Base-by-base conservation (phyloP, 2,888 invertebrate genomes). In the Drosophila pseudotalamancana region DNA sequence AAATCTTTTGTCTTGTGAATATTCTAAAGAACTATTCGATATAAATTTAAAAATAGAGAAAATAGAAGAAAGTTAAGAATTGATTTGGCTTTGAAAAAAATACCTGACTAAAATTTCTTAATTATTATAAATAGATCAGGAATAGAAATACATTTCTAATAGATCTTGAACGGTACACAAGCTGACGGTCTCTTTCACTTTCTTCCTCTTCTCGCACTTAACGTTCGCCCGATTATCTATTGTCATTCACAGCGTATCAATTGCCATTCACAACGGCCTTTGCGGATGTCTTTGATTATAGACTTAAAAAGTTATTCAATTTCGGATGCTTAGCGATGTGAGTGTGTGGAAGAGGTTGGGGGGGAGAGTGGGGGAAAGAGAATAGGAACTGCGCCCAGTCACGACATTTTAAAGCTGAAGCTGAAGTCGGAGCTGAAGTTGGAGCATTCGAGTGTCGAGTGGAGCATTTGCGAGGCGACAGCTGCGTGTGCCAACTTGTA, bases 401-500 rank as follows among this genome's bases (percentile, higher is more conserved):
- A 70, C 70, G 72, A 72, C 59, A 70, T 49, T 69, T 16, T 19
- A 14, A n/a, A n/a, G n/a, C n/a, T n/a, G n/a, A n/a, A n/a, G n/a
- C n/a, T n/a, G n/a, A n/a, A n/a, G n/a, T n/a, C n/a, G n/a, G n/a
- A n/a, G n/a, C n/a, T n/a, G n/a, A n/a, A n/a, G n/a, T n/a, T 9
- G 9, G 14, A 19, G 29, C 32, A 27, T 21, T 11, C 21, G 45
- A 54, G 46, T 21, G 57, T 16, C 12, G 42, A 34, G 27, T 31
- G 43, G 35, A 29, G 18, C 43, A 29, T 60, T 31, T 55, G 50
- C 60, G 72, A 34, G 31, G 56, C 56, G 56, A 67, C 70, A 74
- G 75, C 75, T 70, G 70, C 64, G 49, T 72, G 71, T 43, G 53
- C 42, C 74, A 69, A 56, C 71, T 54, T 72, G 71, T 72, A 72